Conservation (phyloP, 2,113 vertebrate genomes). For the Patagioenas fasciata region DNA sequence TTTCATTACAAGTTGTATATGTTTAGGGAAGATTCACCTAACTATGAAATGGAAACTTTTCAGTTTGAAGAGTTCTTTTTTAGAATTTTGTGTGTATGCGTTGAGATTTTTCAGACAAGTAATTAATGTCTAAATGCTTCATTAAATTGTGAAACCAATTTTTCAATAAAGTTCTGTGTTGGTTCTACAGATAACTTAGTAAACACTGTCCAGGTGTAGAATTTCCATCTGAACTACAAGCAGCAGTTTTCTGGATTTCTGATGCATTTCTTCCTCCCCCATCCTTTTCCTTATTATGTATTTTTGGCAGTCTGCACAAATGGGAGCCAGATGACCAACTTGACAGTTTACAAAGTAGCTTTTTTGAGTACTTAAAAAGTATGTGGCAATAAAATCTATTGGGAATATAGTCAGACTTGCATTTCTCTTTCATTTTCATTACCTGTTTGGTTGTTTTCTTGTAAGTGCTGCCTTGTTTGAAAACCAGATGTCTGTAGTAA, state of each 20-base stretch:
- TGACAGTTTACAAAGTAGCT: background rate
- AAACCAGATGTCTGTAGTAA: slow-evolving; percentile 12
- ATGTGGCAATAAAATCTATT: background rate
- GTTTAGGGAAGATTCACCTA: background rate
- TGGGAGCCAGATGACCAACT: slow-evolving; percentile 43
- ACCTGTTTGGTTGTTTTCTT: background rate
- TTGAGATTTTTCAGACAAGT: background rate
- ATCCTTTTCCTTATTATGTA: background rate
- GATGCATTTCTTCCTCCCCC: background rate
- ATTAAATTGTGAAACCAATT: background rate
- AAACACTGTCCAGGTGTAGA: background rate
- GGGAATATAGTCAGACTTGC: background rate
- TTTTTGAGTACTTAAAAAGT: slow-evolving; percentile 18
- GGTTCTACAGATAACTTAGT: background rate
- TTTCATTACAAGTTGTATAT: background rate
- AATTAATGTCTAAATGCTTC: background rate
- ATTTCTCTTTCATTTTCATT: background rate
- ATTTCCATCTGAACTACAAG: background rate
- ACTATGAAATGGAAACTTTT: background rate
- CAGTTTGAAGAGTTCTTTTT: background rate
- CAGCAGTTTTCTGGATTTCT: slow-evolving; percentile 24
- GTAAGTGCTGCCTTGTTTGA: background rate
- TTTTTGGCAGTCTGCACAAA: slow-evolving; percentile 41
- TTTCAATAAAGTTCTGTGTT: background rate
- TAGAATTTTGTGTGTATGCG: background rate